Evolutionary conservation across 2,888 invertebrate genomes (phyloP), one percentile per base, ranked within the genome.

Genomic region (Alitta virens): DNA sequence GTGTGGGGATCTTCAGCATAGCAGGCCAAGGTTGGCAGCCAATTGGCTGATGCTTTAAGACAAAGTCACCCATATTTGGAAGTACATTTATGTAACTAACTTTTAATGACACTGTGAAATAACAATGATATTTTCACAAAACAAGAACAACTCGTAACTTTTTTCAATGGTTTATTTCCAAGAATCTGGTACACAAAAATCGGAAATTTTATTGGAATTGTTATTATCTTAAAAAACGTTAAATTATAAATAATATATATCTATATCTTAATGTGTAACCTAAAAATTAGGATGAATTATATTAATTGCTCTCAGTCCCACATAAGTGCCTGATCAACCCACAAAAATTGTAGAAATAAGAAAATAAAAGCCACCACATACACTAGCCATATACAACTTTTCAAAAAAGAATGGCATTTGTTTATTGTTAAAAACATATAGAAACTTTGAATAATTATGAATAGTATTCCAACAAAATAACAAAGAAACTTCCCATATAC

Each of bases 401-500:
- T 51, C 18, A n/a, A 14, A 54, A 60, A 53, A 43, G 53, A 54
- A 51, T 54, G 60, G 54, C 59, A 27, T 59, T 40, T 26, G 5
- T 46, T 25, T 5, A 51, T 56, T 71, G 68, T 53, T 52, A 56
- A 61, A 73, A 74, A 72, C 72, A 71, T 71, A 74, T 72, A 74
- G 70, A 74, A 73, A 74, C 71, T 68, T 70, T 69, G 63, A 68
- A 71, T 69, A 69, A 64, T 67, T 64, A 61, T 62, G 60, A 70
- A 70, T 67, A 66, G 69, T 68, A 69, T 71, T 65, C 66, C 73
- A 74, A 72, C 72, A 73, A 61, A 73, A 71, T 68, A 70, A 71
- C 69, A 71, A 72, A 72, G 64, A 71, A 73, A 73, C 69, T 70
- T 67, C 72, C 72, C 72, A 70, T 70, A 70, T 72, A 73, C 71